Evolutionary conservation across 2,888 invertebrate genomes (phyloP).

Genomic region (Lingula anatina): DNA sequence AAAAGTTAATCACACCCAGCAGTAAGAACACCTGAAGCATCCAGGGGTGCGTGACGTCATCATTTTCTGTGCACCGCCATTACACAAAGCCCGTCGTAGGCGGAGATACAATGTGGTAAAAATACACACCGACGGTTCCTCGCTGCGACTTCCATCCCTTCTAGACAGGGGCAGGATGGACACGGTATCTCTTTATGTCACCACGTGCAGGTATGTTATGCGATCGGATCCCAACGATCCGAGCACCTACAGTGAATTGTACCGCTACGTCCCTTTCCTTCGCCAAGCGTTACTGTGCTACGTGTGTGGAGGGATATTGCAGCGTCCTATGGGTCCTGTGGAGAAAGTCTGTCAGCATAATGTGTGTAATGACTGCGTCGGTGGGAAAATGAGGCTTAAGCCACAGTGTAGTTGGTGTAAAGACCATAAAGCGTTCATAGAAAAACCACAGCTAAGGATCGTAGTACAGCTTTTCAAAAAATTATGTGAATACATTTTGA

Average conservation of each 20-base stretch:
- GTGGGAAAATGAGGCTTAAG: slow-evolving; percentile 77
- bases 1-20: no score
- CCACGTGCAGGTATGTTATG: slow-evolving; percentile 74
- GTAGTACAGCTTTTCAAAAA: slow-evolving; percentile 83
- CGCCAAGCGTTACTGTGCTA: slow-evolving; percentile 83
- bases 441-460: slow-evolving; percentile 75
- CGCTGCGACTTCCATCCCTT: no score
- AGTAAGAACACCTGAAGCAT: no score
- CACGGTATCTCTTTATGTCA: slow-evolving; percentile 75
- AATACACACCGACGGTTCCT: no score
- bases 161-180: no score
- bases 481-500: slow-evolving; percentile 76
- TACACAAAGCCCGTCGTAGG: no score
- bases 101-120: no score
- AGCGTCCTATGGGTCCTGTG: slow-evolving; percentile 75
- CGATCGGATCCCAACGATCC: slow-evolving; percentile 64
- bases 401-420: slow-evolving; percentile 82
- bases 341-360: slow-evolving; percentile 83
- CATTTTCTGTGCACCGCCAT: no score
- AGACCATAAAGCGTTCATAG: slow-evolving; percentile 74
- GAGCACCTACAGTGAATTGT: slow-evolving; percentile 74
- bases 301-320: slow-evolving; percentile 78
- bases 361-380: slow-evolving; percentile 78
- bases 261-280: slow-evolving; percentile 76
- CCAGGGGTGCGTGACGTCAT: no score